Evolutionary conservation across 2,797 vertebrate species (phyloP).

Genomic region (Mastacembelus armatus): DNA sequence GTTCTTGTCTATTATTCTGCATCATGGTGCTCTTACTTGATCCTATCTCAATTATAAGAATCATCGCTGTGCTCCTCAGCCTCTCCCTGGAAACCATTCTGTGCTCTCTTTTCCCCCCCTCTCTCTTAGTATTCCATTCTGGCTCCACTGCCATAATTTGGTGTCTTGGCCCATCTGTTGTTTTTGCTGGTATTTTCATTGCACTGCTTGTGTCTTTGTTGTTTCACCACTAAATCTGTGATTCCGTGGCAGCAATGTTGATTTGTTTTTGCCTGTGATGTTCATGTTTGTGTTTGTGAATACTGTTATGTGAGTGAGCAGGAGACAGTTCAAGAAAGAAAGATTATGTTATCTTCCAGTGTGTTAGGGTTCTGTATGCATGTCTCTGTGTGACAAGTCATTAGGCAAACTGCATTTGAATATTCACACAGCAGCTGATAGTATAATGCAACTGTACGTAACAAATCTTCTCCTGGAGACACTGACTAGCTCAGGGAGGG

Average conservation of each 20-base stretch:
- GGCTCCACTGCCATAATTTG: slow-evolving; percentile 57
- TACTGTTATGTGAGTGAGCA: slow-evolving; percentile 20
- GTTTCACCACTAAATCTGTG: slow-evolving; percentile 65
- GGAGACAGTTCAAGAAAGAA: slow-evolving; percentile 23
- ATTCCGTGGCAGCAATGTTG: slow-evolving; percentile 51
- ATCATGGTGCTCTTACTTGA: slow-evolving; percentile 57
- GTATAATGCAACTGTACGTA: slow-evolving; percentile 41
- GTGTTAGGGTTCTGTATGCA: slow-evolving; percentile 17
- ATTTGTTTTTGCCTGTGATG: slow-evolving; percentile 61
- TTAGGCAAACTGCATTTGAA: slow-evolving; percentile 62
- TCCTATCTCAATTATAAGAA: slow-evolving; percentile 68
- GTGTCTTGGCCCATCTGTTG: slow-evolving; percentile 77
- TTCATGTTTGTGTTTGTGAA: slow-evolving; percentile 35
- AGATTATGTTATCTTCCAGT: slow-evolving; percentile 40
- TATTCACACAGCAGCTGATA: slow-evolving; percentile 47
- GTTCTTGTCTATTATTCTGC: slow-evolving; percentile 47
- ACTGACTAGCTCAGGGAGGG: slow-evolving; percentile 44
- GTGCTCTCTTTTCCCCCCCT: slow-evolving; percentile 16
- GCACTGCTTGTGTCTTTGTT: slow-evolving; percentile 68
- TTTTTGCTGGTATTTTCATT: slow-evolving; percentile 59
- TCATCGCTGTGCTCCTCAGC: slow-evolving; percentile 51
- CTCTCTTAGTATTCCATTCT: slow-evolving; percentile 45
- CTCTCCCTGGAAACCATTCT: slow-evolving; percentile 41
- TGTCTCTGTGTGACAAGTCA: slow-evolving; percentile 59
- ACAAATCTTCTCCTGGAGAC: slow-evolving; percentile 45